A percentile compares a stretch with the other conserved stretches of the same genome.
Conservation (phyloP, 2,797 vertebrate species). For the Zenarchopterus dispar region DNA sequence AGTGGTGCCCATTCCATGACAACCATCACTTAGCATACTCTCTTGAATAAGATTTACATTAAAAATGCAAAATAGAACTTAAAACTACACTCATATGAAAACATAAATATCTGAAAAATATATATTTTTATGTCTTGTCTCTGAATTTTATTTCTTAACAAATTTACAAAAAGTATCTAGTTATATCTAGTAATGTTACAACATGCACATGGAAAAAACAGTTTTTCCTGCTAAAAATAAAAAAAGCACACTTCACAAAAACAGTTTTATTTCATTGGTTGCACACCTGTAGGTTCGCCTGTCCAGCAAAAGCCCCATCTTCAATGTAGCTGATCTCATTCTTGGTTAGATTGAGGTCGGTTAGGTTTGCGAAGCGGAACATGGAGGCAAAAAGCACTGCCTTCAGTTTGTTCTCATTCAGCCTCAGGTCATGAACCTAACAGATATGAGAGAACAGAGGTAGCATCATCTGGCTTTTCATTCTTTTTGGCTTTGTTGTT, state of each 20-base stretch:
- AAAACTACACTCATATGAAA: too few species aligned
- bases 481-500: not conserved
- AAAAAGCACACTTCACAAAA: not conserved
- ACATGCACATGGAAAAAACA: not conserved
- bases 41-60: too few species aligned
- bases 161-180: too few species aligned
- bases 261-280: not conserved
- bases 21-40: too few species aligned
- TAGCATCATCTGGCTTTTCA: not conserved
- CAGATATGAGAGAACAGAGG: constrained; percentile 11
- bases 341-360: constrained; percentile 98
- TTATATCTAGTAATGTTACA: too few species aligned
- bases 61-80: too few species aligned
- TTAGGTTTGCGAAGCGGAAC: constrained; percentile 97
- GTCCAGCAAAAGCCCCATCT: constrained; percentile 95
- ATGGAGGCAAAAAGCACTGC: constrained; percentile 94
- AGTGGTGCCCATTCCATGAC: too few species aligned
- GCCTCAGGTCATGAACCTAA: constrained; percentile 92
- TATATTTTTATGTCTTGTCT: too few species aligned
- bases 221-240: too few species aligned
- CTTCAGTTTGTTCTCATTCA: constrained; percentile 98
- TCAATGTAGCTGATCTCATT: constrained; percentile 98
- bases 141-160: not conserved
- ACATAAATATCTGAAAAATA: too few species aligned
- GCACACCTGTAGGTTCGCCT: constrained; percentile 92